Evolutionary conservation across 2,888 invertebrate species (phyloP).

Genomic region (Caradrina clavipalpis): DNA sequence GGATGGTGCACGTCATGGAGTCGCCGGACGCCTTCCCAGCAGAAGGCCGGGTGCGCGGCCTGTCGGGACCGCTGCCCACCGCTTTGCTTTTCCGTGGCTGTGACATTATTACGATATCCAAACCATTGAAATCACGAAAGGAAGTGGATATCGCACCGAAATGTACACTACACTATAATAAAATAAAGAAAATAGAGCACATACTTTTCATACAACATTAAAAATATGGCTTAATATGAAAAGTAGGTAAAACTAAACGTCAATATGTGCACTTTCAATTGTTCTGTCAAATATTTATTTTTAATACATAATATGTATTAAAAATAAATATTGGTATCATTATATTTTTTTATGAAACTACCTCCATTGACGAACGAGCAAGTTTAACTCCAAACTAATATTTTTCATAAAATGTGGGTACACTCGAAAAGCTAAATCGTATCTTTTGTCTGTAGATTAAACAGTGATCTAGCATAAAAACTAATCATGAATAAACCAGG

Average conservation of each 20-base stretch:
- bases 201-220: conserved; percentile 67
- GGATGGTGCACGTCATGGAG: conserved; percentile 46
- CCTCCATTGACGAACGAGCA: neutral
- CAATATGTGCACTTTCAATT: conserved; percentile 73
- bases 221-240: conserved; percentile 71
- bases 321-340: no score
- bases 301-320: no score
- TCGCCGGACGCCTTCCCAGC: conserved; percentile 64
- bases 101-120: conserved; percentile 68
- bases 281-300: conserved; percentile 64
- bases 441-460: neutral
- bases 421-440: neutral
- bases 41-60: conserved; percentile 43
- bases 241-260: conserved; percentile 58
- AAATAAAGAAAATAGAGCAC: conserved; percentile 43
- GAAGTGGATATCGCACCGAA: conserved; percentile 37
- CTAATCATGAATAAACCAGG: conserved; percentile 24
- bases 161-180: conserved; percentile 22
- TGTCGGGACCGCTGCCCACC: conserved; percentile 46
- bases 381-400: neutral
- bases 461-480: neutral
- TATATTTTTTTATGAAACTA: conserved; percentile 22
- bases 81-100: conserved; percentile 69
- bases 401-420: conserved; percentile 27
- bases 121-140: conserved; percentile 58